These are phyloP conservation scores for Cactoblastis cactorum DNA, from an alignment of 2,888 invertebrate genomes.

Conservation along the genomic window DNA sequence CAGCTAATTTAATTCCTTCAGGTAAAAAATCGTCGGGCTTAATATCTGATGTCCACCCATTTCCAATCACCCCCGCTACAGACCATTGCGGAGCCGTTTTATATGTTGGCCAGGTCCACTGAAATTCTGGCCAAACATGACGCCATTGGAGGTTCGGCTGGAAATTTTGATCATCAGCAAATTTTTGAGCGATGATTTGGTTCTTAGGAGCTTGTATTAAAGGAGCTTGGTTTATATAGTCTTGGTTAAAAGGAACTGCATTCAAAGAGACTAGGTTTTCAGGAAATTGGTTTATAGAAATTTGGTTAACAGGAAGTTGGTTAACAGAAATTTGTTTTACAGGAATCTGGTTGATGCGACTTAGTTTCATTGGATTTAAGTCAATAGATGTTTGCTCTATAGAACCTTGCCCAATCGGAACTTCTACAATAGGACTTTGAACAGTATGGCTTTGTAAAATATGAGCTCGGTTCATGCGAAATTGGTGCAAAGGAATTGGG, in stretches of 20 bases:
- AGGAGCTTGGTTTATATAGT: not conserved
- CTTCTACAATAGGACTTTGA: too few relatives aligned
- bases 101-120: not conserved
- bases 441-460: too few relatives aligned
- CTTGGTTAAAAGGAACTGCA: not conserved
- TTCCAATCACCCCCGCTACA: not conserved
- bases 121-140: not conserved
- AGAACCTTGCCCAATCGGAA: too few relatives aligned
- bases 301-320: not conserved
- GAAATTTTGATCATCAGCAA: too few relatives aligned
- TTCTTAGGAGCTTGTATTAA: not conserved
- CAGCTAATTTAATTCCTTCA: not conserved
- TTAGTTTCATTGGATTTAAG: too few relatives aligned
- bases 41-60: not conserved
- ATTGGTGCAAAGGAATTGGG: too few relatives aligned
- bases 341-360: too few relatives aligned
- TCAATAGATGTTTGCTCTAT: too few relatives aligned
- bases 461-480: too few relatives aligned
- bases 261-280: not conserved
- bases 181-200: too few relatives aligned
- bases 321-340: too few relatives aligned
- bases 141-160: not conserved
- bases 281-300: not conserved
- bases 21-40: not conserved
- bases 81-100: not conserved